These are phyloP conservation scores for Rachycentron canadum DNA, from an alignment of 2,797 vertebrate genomes.

Conservation along the genomic window DNA sequence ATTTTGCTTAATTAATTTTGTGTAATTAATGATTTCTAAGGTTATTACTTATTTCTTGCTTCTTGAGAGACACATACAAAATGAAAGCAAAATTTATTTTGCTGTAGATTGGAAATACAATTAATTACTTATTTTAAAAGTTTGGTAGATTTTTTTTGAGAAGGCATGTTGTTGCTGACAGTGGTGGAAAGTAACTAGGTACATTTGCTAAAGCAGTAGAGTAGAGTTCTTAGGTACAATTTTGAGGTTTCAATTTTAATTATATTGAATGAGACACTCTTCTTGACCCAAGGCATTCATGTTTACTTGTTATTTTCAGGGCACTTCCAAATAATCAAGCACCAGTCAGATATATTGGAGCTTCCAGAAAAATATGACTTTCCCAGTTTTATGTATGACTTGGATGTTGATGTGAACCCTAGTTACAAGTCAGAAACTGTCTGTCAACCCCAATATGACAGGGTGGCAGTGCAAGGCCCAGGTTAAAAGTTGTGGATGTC, in stretches of 20 bases:
- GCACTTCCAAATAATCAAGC: not conserved
- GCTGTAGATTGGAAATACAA: conserved; percentile 8
- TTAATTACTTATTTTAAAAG: conserved; percentile 12
- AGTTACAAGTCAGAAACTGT: conserved; percentile 4
- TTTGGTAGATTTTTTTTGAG: too few relatives aligned
- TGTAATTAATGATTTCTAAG: conserved; percentile 39
- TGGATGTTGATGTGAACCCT: not conserved
- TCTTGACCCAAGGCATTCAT: not conserved
- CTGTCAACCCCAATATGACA: not conserved
- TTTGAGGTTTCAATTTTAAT: not conserved
- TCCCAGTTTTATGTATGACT: not conserved
- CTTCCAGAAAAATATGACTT: not conserved
- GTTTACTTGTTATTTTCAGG: not conserved
- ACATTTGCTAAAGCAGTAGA: too few relatives aligned
- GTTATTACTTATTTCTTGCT: conserved; percentile 35
- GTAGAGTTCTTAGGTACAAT: too few relatives aligned
- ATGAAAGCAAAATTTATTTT: conserved; percentile 30
- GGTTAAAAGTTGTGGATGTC: not conserved
- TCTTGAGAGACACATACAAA: conserved; percentile 19
- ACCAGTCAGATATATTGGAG: not conserved
- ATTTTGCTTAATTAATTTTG: too few relatives aligned
- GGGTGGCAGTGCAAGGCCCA: not conserved
- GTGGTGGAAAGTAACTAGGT: too few relatives aligned
- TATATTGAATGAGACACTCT: not conserved
- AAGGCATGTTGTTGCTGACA: too few relatives aligned